A percentile compares a stretch with the other conserved stretches of the same genome.
Conservation (phyloP, 1,140 invertebrate species). For the Ridgeia piscesae region DNA sequence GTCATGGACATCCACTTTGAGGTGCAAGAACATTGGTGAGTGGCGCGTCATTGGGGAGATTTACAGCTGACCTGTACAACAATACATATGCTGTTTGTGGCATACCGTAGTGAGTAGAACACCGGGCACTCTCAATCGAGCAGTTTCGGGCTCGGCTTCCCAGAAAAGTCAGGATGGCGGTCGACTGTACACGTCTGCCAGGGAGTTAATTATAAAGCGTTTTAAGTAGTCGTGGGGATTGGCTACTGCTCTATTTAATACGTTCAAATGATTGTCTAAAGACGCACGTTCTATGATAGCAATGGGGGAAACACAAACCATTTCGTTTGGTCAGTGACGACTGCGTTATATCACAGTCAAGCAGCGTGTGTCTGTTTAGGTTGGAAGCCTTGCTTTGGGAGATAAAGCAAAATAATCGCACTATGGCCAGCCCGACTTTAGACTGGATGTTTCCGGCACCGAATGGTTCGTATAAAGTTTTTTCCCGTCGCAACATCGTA, state of each 20-base stretch:
- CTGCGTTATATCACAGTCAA: background rate
- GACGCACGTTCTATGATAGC: too few relatives aligned
- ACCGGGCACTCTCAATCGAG: too few relatives aligned
- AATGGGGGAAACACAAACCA: too few relatives aligned
- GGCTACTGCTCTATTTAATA: too few relatives aligned
- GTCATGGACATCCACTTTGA: constrained; percentile 96
- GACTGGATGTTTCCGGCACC: background rate
- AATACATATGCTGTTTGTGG: background rate
- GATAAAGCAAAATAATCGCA: constrained; percentile 14
- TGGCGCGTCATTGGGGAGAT: background rate
- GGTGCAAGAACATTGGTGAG: constrained; percentile 59
- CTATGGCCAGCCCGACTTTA: background rate
- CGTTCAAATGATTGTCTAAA: too few relatives aligned
- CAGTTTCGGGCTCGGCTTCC: too few relatives aligned
- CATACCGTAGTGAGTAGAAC: too few relatives aligned
- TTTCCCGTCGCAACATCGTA: background rate
- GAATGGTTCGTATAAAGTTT: background rate
- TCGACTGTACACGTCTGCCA: too few relatives aligned
- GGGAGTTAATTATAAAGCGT: too few relatives aligned
- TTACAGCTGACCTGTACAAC: background rate
- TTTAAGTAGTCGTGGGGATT: too few relatives aligned
- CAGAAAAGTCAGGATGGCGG: too few relatives aligned
- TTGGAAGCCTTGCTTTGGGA: constrained; percentile 14
- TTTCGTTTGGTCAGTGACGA: background rate
- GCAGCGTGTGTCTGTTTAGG: background rate